Conservation (phyloP, 1,140 invertebrate genomes). For the Drosophila littoralis region DNA sequence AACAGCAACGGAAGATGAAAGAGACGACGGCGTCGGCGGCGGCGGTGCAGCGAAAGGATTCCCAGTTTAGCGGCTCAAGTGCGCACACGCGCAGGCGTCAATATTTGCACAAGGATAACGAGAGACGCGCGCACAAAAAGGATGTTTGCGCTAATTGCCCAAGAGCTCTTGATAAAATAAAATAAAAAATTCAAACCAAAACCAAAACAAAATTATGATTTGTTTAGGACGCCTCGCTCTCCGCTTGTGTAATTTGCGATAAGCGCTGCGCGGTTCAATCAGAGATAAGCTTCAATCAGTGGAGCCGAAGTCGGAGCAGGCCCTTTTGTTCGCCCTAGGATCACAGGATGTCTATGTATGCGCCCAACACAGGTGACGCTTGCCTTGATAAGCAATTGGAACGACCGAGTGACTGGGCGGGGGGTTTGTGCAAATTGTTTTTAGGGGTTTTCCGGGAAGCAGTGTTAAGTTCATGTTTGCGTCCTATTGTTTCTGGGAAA, state of each 20-base stretch:
- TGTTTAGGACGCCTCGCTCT: slow-evolving; percentile 61
- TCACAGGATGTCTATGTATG: slow-evolving; percentile 66
- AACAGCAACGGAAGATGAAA: slow-evolving; percentile 63
- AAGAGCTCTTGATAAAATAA: slow-evolving; percentile 62
- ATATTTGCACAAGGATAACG: slow-evolving; percentile 78
- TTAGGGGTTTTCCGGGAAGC: slow-evolving; percentile 71
- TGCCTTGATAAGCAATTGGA: slow-evolving; percentile 51
- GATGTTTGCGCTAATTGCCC: slow-evolving; percentile 74
- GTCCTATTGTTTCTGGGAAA: slow-evolving; percentile 74
- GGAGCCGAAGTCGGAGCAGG: slow-evolving; percentile 34
- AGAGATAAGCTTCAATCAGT: slow-evolving; percentile 59
- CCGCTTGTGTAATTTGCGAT: slow-evolving; percentile 65
- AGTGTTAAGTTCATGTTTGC: slow-evolving; percentile 75
- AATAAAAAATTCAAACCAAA: slow-evolving; percentile 5
- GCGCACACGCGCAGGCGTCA: slow-evolving; percentile 66
- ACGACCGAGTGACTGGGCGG: background rate
- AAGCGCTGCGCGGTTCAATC: slow-evolving; percentile 66
- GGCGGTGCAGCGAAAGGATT: slow-evolving; percentile 63
- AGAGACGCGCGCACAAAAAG: slow-evolving; percentile 57
- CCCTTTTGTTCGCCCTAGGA: slow-evolving; percentile 32
- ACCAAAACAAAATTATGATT: slow-evolving; percentile 48
- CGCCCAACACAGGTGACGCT: slow-evolving; percentile 59
- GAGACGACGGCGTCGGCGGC: slow-evolving; percentile 33
- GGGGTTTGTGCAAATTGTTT: slow-evolving; percentile 60
- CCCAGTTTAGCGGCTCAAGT: slow-evolving; percentile 55